Percentiles rank a stretch among this genome's conserved stretches.
Conservation (phyloP, 2,113 vertebrate species). For the Hystrix brachyura region DNA sequence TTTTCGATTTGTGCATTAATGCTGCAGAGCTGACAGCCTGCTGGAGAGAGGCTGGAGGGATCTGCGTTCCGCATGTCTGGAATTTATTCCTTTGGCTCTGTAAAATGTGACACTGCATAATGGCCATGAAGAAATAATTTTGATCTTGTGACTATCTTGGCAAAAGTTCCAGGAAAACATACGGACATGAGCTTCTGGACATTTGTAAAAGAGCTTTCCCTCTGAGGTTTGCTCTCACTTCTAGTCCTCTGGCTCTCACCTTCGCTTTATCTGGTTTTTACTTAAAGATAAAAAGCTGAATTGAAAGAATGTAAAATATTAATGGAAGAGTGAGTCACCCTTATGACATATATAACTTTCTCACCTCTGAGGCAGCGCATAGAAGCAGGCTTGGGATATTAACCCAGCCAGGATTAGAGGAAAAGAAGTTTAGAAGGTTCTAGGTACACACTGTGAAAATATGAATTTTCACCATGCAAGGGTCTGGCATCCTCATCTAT, state of each 20-base stretch:
- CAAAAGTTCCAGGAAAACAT: slow-evolving; percentile 78
- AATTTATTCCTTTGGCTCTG: slow-evolving; percentile 80
- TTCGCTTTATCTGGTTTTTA: slow-evolving; percentile 54
- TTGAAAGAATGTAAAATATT: slow-evolving; percentile 66
- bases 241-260: background rate
- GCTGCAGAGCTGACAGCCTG: slow-evolving; percentile 69
- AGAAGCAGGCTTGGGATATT: slow-evolving; percentile 16
- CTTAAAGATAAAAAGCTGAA: slow-evolving; percentile 48
- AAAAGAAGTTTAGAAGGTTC: background rate
- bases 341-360: slow-evolving; percentile 62
- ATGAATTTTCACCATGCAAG: background rate
- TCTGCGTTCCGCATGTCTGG: slow-evolving; percentile 72
- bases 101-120: slow-evolving; percentile 81
- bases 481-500: background rate
- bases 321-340: slow-evolving; percentile 64
- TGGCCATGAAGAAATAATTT: slow-evolving; percentile 71
- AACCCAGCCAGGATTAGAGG: background rate
- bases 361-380: slow-evolving; percentile 56
- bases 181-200: slow-evolving; percentile 69
- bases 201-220: slow-evolving; percentile 29
- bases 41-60: slow-evolving; percentile 33
- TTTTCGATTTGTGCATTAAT: slow-evolving; percentile 63
- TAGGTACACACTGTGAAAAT: background rate
- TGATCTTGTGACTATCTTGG: slow-evolving; percentile 70
- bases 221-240: background rate